phyloP scores from a whole-genome alignment of 2,113 vertebrate genomes.

The Chaetura pelagica region DNA sequence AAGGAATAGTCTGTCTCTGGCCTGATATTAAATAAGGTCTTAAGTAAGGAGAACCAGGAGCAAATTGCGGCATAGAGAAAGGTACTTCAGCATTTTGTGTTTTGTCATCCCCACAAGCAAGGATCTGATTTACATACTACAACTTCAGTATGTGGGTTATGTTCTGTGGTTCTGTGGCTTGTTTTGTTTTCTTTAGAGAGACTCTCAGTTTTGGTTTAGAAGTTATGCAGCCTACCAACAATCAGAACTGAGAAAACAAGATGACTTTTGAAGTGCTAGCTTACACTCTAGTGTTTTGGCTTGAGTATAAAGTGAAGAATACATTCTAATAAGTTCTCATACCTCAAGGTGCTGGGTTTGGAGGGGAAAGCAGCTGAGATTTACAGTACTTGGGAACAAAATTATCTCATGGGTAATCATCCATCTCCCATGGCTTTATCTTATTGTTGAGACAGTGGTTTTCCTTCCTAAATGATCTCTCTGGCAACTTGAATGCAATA shows the following conservation, averaged over 20 bases:
- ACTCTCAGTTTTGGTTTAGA: not conserved
- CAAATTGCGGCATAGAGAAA: not conserved
- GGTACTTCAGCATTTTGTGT: not conserved
- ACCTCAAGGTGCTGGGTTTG: not conserved
- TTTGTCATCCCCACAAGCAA: not conserved
- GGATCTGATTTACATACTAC: not conserved
- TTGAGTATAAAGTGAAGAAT: not conserved
- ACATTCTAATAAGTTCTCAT: not conserved
- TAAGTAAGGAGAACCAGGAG: not conserved
- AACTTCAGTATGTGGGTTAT: not conserved
- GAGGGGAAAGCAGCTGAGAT: not conserved
- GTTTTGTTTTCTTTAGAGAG: not conserved
- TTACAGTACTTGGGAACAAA: not conserved
- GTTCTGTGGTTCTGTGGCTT: no score
- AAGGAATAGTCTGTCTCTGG: not conserved
- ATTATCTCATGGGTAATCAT: not conserved
- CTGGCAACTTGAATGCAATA: not conserved
- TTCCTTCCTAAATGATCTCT: constrained; percentile 1
- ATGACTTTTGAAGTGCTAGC: not conserved
- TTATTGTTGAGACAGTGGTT: not conserved
- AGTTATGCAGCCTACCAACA: not conserved
- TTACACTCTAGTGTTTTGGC: not conserved
- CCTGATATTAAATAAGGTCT: not conserved
- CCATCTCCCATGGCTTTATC: not conserved
- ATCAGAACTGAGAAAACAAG: not conserved